Percentiles rank a stretch among this genome's conserved stretches.
phyloP scores from a whole-genome alignment of 2,113 vertebrate genomes.

The Oreochromis aureus region DNA sequence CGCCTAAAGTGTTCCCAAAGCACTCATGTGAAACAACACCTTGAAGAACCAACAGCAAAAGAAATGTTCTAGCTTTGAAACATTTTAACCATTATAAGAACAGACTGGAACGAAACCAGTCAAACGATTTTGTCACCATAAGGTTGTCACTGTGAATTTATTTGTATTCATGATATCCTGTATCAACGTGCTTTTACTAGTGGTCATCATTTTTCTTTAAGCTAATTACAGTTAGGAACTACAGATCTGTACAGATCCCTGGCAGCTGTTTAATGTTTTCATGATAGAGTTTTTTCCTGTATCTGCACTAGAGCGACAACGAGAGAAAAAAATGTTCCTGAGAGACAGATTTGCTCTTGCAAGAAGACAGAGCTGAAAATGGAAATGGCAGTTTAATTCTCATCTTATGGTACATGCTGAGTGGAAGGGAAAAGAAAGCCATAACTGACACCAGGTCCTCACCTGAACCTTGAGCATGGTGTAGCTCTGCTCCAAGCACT shows the following conservation, averaged over 20 bases:
- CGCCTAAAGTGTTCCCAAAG: not conserved
- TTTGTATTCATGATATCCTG: not conserved
- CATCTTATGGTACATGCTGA: not conserved
- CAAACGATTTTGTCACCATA: not conserved
- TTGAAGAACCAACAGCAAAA: not conserved
- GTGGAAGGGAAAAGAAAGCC: not conserved
- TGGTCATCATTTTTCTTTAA: not conserved
- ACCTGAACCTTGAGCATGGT: not conserved
- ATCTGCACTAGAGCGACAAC: not conserved
- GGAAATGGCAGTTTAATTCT: not conserved
- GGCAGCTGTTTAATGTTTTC: not conserved
- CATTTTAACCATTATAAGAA: not conserved
- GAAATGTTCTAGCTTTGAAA: not conserved
- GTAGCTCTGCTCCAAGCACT: not conserved
- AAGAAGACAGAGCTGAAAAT: not conserved
- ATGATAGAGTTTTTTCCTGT: not conserved
- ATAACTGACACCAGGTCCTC: not conserved
- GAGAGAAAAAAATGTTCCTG: not conserved
- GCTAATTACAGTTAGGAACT: not conserved
- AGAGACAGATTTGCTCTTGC: conserved; percentile 4
- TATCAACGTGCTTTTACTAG: not conserved
- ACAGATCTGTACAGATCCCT: not conserved
- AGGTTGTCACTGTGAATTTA: not conserved
- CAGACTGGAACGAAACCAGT: not conserved
- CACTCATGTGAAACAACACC: not conserved